phyloP scores from a whole-genome alignment of 1,140 invertebrate species.

The Polyergus mexicanus region DNA sequence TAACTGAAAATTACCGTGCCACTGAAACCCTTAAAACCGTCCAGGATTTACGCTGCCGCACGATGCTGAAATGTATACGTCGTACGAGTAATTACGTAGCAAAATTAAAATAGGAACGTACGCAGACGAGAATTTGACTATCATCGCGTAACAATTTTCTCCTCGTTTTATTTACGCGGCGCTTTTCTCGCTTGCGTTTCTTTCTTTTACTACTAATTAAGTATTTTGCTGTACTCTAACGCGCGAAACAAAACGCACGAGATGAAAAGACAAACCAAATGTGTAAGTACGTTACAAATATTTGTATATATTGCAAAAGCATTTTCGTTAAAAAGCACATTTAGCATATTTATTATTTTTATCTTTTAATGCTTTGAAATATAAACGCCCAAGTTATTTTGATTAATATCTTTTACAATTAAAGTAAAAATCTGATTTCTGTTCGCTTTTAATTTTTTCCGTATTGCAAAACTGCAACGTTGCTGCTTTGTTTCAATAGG shows the following conservation, averaged over 20 bases:
- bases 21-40: constrained; percentile 62
- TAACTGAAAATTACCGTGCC: constrained; percentile 64
- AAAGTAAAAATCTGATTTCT: constrained; percentile 9
- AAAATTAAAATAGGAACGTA: constrained; percentile 51
- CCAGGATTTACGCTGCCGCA: constrained; percentile 51
- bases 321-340: background rate
- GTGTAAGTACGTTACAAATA: constrained; percentile 18
- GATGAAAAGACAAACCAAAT: background rate
- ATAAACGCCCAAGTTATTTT: background rate
- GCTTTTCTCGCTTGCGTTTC: constrained; percentile 37
- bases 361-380: background rate
- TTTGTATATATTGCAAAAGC: background rate
- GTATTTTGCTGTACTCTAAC: constrained; percentile 13
- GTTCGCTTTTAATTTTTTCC: background rate
- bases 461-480: too few species aligned
- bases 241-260: background rate
- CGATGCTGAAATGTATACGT: constrained; percentile 29
- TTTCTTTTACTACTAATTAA: constrained; percentile 43
- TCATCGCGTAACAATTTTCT: constrained; percentile 50
- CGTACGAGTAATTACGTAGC: constrained; percentile 59
- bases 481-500: background rate
- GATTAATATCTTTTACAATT: background rate
- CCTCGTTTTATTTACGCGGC: constrained; percentile 12
- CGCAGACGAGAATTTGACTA: constrained; percentile 6
- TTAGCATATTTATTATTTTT: background rate